phyloP scores from a whole-genome alignment of 2,113 vertebrate species.

The Tragelaphus scriptus region DNA sequence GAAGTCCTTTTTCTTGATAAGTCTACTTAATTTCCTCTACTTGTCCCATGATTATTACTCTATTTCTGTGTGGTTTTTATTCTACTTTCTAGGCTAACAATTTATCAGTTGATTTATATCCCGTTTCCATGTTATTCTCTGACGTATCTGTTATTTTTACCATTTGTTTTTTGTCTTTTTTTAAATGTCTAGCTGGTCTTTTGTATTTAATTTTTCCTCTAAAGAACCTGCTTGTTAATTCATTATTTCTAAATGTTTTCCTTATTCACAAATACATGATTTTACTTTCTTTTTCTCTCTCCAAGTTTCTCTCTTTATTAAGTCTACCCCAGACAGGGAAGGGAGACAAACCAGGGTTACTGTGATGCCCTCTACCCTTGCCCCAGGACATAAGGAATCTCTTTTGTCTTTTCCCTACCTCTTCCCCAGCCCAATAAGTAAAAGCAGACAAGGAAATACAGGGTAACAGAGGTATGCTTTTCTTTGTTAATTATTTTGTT shows the following conservation, averaged over 20 bases:
- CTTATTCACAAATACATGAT: not conserved
- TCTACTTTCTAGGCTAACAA: not conserved
- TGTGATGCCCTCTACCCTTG: not conserved
- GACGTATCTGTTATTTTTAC: not conserved
- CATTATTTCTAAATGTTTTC: not conserved
- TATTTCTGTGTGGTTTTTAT: not conserved
- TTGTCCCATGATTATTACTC: not conserved
- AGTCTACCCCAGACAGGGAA: conserved; percentile 49
- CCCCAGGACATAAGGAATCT: conserved; percentile 50
- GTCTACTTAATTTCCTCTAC: not conserved
- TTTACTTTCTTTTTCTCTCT: not conserved
- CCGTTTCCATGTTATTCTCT: not conserved
- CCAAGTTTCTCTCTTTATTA: conserved; percentile 75
- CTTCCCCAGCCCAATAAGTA: conserved; percentile 71
- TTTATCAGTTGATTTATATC: not conserved
- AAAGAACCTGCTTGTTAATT: not conserved
- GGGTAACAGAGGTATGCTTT: not conserved
- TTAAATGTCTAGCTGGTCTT: not conserved
- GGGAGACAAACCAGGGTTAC: conserved; percentile 37
- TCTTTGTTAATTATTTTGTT: not conserved
- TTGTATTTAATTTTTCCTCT: not conserved
- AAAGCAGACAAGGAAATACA: conserved; percentile 55
- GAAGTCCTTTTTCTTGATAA: not conserved
- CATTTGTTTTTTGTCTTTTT: not conserved
- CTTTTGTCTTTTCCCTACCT: conserved; percentile 59